Conservation (phyloP, 2,113 vertebrate genomes). For the Ivindomyrus marchei region DNA sequence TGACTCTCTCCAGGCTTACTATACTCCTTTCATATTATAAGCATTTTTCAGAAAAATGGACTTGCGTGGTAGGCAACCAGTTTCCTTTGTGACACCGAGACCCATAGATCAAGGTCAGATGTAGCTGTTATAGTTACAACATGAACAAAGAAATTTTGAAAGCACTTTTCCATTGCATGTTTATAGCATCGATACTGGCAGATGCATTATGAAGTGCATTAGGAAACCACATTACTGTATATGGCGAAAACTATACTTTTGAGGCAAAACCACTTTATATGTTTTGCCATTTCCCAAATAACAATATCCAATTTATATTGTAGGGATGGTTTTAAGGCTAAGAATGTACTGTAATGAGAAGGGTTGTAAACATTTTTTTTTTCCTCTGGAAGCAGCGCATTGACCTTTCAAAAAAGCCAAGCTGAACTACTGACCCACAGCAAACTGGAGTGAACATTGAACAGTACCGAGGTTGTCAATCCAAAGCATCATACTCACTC, state of each 20-base stretch:
- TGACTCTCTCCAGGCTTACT: not conserved
- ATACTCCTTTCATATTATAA: not conserved
- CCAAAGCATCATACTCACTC: slow-evolving; percentile 37
- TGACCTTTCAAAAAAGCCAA: slow-evolving; percentile 25
- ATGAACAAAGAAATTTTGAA: not conserved
- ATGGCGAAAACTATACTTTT: not conserved
- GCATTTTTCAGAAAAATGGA: not conserved
- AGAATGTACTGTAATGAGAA: not conserved
- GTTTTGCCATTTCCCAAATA: not conserved
- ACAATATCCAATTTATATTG: not conserved
- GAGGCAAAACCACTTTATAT: not conserved
- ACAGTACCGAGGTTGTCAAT: slow-evolving; percentile 37
- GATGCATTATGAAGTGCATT: not conserved
- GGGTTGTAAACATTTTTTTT: slow-evolving; percentile 16
- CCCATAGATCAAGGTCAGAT: not conserved
- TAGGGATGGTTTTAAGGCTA: not conserved
- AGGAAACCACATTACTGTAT: not conserved
- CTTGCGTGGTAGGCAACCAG: not conserved
- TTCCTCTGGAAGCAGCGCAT: slow-evolving; percentile 1
- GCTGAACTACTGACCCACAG: slow-evolving; percentile 33
- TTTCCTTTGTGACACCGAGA: not conserved
- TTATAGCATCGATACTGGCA: not conserved
- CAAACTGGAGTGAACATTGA: slow-evolving; percentile 33
- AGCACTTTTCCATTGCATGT: not conserved
- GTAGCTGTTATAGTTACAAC: not conserved